phyloP scores from a whole-genome alignment of 2,113 vertebrate genomes.

The Abramis brama region DNA sequence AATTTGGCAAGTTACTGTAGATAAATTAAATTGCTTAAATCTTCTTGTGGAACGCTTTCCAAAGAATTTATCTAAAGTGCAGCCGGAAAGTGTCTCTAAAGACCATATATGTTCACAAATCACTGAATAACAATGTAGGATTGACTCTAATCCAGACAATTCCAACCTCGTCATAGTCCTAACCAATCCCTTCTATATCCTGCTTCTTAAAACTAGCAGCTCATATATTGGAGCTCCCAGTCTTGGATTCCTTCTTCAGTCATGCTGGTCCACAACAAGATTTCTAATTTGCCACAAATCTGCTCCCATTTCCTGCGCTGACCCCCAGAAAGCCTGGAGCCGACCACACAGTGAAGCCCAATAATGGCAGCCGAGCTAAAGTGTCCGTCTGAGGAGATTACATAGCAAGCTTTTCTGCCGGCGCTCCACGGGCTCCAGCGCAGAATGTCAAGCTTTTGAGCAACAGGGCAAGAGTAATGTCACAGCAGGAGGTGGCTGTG shows the following conservation, averaged over 20 bases:
- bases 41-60: not conserved
- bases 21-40: not conserved
- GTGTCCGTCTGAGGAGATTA: not conserved
- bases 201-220: not conserved
- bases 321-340: slow-evolving; percentile 16
- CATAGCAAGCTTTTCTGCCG: not conserved
- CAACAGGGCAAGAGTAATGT: not conserved
- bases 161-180: not conserved
- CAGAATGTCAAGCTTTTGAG: slow-evolving; percentile 33
- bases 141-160: not conserved
- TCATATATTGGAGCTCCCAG: not conserved
- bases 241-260: not conserved
- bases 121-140: not conserved
- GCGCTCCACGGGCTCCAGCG: not conserved
- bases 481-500: not conserved
- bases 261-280: slow-evolving; percentile 12
- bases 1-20: not conserved
- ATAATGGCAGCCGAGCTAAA: slow-evolving; percentile 13
- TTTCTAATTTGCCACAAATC: slow-evolving; percentile 36
- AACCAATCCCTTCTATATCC: slow-evolving; percentile 9
- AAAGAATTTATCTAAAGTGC: not conserved
- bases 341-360: not conserved
- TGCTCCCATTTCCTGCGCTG: slow-evolving; percentile 9
- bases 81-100: not conserved
- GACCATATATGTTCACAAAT: not conserved